Conservation (phyloP, 2,113 vertebrate genomes). For the Sula dactylatra region DNA sequence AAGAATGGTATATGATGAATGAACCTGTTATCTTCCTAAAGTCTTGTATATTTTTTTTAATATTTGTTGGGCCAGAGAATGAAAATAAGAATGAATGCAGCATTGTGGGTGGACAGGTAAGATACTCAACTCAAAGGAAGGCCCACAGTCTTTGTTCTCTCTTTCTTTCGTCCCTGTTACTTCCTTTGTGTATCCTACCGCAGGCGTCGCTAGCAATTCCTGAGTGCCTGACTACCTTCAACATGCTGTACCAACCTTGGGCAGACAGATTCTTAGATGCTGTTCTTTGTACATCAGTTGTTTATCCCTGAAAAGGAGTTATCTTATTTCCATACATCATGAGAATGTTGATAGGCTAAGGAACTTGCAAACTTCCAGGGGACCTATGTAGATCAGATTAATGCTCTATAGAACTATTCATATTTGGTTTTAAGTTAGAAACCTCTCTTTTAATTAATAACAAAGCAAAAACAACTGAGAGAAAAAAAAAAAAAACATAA, state of each 20-base stretch:
- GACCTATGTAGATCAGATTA: neutral
- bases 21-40: neutral
- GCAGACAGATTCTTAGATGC: neutral
- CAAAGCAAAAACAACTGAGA: neutral
- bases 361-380: neutral
- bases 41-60: neutral
- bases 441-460: neutral
- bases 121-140: neutral
- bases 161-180: neutral
- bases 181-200: neutral
- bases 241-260: neutral
- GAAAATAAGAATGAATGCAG: neutral
- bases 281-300: neutral
- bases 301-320: neutral
- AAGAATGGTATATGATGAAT: neutral
- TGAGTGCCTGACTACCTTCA: neutral
- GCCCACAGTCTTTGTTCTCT: neutral
- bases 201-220: neutral
- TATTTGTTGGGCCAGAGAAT: neutral
- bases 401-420: neutral
- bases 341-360: neutral
- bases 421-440: neutral
- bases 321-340: neutral
- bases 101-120: neutral
- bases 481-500: neutral